Base-by-base conservation (phyloP, 2,797 vertebrate genomes). In the Oophaga sylvatica region DNA sequence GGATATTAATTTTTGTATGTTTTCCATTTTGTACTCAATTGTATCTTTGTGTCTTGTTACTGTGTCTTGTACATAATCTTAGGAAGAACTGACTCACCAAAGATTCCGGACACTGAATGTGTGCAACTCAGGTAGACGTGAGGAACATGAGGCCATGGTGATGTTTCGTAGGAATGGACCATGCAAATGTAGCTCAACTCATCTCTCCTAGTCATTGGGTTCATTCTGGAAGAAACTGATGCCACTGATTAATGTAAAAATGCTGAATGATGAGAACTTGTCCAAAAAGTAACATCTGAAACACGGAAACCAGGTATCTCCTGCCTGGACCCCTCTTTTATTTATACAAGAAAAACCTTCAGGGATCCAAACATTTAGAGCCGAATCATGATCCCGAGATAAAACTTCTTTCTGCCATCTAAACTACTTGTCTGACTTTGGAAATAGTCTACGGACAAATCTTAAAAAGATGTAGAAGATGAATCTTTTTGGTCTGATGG, bases 271-370 rank as follows among this genome's bases (percentile, higher is more conserved):
- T 83, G 65, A 78, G 63, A 71, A 86, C 12, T 56, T 10, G 17
- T 60, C 80, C 17, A 62, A 76, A 77, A 85, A 3, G 20, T 16
- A n/a, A 26, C 56, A 48, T 73, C 71, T n/a, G 80, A 10, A 48
- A 79, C 31, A 79, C 73, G 31, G 22, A 80, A 86, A 35, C 62
- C 88, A 79, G 88, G 84, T 35, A 41, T 83, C 71, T 71, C 45
- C 29, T 88, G 75, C 57, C 29, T 86, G 73, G 84, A 89, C 71
- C 83, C 35, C n/a, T 78, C 80, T 59, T 89, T 82, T 86, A 81
- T 89, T 26, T 86, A 83, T 63, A 86, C 80, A n/a, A 89, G 80
- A n/a, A 89, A 89, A 86, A 86, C 62, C 73, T 86, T 89, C 71
- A 89, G 80, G 67, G 84, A 89, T 86, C 80, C 80, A 48, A 78